Conservation (phyloP, 2,113 vertebrate species). For the Brevimyrus niger region DNA sequence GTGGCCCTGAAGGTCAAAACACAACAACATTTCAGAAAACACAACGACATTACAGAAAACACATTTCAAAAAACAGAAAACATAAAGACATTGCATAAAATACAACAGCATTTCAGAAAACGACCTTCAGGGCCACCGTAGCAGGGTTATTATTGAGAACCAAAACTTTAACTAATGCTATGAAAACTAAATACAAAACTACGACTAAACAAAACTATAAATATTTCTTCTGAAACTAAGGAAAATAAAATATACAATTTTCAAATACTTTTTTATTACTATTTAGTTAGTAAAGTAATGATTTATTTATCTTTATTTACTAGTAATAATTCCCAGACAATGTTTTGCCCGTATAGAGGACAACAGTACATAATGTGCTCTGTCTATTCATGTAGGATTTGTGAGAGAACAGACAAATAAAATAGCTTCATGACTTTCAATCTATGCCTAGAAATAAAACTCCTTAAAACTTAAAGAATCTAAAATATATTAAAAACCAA, state of each 20-base stretch:
- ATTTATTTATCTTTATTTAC: not conserved
- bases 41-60: too few species aligned
- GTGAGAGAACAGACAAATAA: not conserved
- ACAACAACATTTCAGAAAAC: too few species aligned
- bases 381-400: not conserved
- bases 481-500: not conserved
- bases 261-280: not conserved
- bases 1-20: too few species aligned
- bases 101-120: too few species aligned
- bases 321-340: not conserved
- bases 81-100: too few species aligned
- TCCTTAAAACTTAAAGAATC: not conserved
- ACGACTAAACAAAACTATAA: not conserved
- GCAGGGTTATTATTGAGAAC: not conserved
- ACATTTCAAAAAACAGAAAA: too few species aligned
- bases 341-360: not conserved
- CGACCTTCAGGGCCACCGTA: too few species aligned
- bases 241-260: not conserved
- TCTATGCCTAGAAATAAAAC: not conserved
- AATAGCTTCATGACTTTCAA: not conserved
- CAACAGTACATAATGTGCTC: not conserved
- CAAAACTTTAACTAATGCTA: not conserved
- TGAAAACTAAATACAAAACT: not conserved
- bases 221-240: not conserved
- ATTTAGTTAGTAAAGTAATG: not conserved